Conservation (phyloP, 2,113 vertebrate species). For the Macrotis lagotis region DNA sequence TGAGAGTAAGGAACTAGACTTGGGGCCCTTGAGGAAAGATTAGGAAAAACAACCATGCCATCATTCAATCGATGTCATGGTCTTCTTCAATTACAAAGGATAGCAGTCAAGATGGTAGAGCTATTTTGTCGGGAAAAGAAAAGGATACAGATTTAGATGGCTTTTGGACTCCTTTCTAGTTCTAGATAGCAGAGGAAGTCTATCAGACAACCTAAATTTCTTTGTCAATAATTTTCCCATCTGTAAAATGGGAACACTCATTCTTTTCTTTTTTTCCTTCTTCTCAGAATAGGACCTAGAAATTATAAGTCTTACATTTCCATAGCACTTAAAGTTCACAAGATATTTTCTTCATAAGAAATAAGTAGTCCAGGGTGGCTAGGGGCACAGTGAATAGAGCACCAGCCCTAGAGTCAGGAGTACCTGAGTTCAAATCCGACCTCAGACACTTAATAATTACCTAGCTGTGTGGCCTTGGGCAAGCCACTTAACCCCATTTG, state of each 20-base stretch:
- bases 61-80: too few species aligned
- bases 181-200: neutral
- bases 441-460: too few species aligned
- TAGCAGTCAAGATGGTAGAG: too few species aligned
- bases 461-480: too few species aligned
- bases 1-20: neutral
- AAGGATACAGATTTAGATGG: neutral
- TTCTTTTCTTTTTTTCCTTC: neutral
- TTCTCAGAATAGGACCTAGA: neutral
- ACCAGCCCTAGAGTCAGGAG: too few species aligned
- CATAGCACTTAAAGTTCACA: neutral
- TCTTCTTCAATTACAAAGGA: too few species aligned
- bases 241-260: slow-evolving; percentile 22
- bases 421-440: too few species aligned
- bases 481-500: too few species aligned
- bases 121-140: neutral
- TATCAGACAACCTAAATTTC: slow-evolving; percentile 4
- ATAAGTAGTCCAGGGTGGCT: too few species aligned
- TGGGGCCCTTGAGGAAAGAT: neutral
- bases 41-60: too few species aligned
- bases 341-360: neutral
- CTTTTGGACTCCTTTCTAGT: neutral
- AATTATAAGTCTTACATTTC: neutral
- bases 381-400: too few species aligned
- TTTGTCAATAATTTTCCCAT: neutral